Base-by-base conservation (phyloP, 2,888 invertebrate species). In the Lacanobia wlatinum region DNA sequence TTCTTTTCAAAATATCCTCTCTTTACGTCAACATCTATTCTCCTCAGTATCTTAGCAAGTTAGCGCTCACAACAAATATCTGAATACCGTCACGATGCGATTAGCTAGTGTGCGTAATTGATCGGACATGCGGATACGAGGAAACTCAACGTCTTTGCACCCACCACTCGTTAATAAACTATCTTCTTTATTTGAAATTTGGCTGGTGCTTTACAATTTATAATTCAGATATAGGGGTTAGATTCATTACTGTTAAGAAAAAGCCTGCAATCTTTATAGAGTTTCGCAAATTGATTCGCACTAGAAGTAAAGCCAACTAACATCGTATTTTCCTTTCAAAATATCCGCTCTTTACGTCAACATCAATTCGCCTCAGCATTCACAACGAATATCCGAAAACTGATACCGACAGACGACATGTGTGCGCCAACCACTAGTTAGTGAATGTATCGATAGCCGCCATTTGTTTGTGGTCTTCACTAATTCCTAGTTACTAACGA, bases 341-440 rank as follows among this genome's bases (percentile, higher is more conserved):
- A 73, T 23, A 46, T 3, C 16, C 12, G 2, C 38, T n/a, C 16
- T 38, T 34, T 53, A 64, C 21, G 28, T 38, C 12, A 72, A 43
- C 52, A 21, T n/a, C 38, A 59, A 64, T 46, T 5, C 23, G 34
- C 34, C 9, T 61, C 21, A 59, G 7, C 48, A n/a, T 28, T 67
- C n/a, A 38, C 56, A 50, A 60, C 14, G 53, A 66, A 52, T 53
- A 21, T 64, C 34, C 40, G 56, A 61, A 56, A 55, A 28, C 28
- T 21, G 71, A 23, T 52, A 58, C 56, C 5, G 34, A 34, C 58
- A 43, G 69, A 77, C n/a, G 75, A 68, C 48, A 78, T 65, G 34
- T 23, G 43, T 46, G 18, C 28, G 58, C 53, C 23, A 60, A 61
- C 46, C 78, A 52, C 78, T 78, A 82, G 48, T 68, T 46, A 65